Percentiles rank a stretch among this genome's conserved stretches.
These are phyloP conservation scores for Anas platyrhynchos DNA, from an alignment of 2,113 vertebrate genomes.

Conservation along the genomic window DNA sequence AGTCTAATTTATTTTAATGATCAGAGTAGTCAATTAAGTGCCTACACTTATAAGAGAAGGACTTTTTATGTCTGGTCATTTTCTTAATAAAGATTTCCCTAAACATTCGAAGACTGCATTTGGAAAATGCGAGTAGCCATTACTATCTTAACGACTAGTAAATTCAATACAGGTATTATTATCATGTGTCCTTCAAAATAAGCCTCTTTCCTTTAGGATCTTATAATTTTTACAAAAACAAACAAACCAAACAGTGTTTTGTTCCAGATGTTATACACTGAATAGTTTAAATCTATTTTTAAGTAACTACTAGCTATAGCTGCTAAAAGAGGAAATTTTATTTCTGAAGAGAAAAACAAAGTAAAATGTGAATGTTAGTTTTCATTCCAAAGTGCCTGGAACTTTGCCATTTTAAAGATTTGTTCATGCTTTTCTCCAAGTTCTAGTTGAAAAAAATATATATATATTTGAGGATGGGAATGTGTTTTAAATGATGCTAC, in stretches of 20 bases:
- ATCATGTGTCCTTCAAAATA: background rate
- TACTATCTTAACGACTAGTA: slow-evolving; percentile 29
- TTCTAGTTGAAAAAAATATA: background rate
- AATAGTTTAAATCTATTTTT: background rate
- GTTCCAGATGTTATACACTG: background rate
- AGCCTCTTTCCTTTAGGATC: background rate
- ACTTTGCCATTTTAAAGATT: background rate
- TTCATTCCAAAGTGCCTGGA: background rate
- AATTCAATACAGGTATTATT: slow-evolving; percentile 4
- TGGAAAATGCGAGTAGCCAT: slow-evolving; percentile 19
- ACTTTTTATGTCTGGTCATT: slow-evolving; percentile 61
- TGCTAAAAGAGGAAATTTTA: background rate
- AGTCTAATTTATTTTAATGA: slow-evolving; percentile 71
- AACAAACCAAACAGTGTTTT: background rate
- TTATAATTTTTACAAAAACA: background rate
- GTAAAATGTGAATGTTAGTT: background rate
- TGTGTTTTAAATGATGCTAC: background rate
- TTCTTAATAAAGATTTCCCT: slow-evolving; percentile 51
- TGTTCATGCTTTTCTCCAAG: background rate
- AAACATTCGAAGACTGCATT: slow-evolving; percentile 8
- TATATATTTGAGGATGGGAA: background rate
- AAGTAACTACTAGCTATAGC: background rate
- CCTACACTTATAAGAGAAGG: slow-evolving; percentile 25
- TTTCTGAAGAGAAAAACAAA: background rate
- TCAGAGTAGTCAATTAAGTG: slow-evolving; percentile 61